Conservation (phyloP, 2,888 invertebrate species). For the Dyspetes luteomarginatus region DNA sequence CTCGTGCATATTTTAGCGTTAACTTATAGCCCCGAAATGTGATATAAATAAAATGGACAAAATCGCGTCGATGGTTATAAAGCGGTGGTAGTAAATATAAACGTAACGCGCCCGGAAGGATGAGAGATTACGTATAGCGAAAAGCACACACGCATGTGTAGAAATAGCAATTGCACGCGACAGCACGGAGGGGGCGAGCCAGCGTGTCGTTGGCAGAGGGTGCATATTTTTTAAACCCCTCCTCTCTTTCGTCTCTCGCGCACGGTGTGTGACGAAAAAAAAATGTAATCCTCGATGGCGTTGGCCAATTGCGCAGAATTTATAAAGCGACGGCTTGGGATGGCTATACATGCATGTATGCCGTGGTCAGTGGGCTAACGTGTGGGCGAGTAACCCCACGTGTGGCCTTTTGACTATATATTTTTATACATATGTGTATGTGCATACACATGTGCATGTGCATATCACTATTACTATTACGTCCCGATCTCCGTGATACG, state of each 20-base stretch:
- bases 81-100: conserved; percentile 40
- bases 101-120: conserved; percentile 10
- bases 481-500: conserved; percentile 67
- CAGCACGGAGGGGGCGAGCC: conserved; percentile 47
- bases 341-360: too few relatives aligned
- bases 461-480: conserved; percentile 40
- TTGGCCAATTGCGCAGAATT: conserved; percentile 75
- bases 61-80: conserved; percentile 50
- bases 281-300: conserved; percentile 67
- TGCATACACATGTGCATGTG: conserved; percentile 1
- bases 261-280: conserved; percentile 40
- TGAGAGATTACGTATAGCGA: conserved; percentile 26
- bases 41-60: conserved; percentile 33
- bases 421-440: conserved; percentile 27
- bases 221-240: conserved; percentile 65
- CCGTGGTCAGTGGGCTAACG: conserved; percentile 42
- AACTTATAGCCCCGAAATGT: conserved; percentile 5
- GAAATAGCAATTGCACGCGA: conserved; percentile 65
- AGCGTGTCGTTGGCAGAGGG: conserved; percentile 67
- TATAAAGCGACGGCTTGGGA: conserved; percentile 71
- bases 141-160: conserved; percentile 23
- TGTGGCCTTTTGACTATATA: conserved; percentile 32
- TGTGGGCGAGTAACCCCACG: conserved; percentile 26
- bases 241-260: conserved; percentile 41
- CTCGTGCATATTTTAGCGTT: conserved; percentile 9